phyloP scores from a whole-genome alignment of 2,113 vertebrate species.

The Oncorhynchus mykiss region DNA sequence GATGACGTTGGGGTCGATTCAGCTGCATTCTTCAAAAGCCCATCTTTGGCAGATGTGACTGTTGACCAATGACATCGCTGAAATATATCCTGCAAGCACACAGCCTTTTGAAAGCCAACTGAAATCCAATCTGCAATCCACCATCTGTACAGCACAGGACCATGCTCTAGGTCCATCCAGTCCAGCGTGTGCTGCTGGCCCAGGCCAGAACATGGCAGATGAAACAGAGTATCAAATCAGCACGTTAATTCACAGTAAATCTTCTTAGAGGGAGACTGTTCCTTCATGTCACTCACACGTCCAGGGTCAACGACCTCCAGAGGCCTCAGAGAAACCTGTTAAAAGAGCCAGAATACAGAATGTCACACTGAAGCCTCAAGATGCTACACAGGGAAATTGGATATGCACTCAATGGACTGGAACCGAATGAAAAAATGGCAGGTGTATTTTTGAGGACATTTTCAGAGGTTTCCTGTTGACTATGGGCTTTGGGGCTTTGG shows the following conservation, averaged over 20 bases:
- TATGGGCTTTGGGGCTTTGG: conserved; percentile 37
- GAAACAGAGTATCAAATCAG: conserved; percentile 59
- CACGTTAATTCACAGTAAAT: conserved; percentile 71
- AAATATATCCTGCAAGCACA: conserved; percentile 32
- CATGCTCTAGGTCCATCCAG: neutral
- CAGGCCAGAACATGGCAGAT: conserved; percentile 33
- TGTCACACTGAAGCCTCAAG: conserved; percentile 52
- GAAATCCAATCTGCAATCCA: conserved; percentile 59
- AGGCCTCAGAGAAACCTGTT: conserved; percentile 46
- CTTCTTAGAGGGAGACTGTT: conserved; percentile 63
- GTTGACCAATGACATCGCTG: conserved; percentile 39
- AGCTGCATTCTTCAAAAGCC: conserved; percentile 32
- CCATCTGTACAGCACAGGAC: conserved; percentile 41
- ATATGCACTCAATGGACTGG: conserved; percentile 56
- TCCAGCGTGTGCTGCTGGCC: conserved; percentile 17
- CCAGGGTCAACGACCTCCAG: conserved; percentile 60
- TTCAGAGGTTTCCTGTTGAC: conserved; percentile 55
- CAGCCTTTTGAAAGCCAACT: conserved; percentile 38
- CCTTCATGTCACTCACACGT: conserved; percentile 60
- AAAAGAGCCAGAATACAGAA: conserved; percentile 62
- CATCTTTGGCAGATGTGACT: conserved; percentile 45
- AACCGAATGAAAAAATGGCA: conserved; percentile 25
- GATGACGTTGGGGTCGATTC: conserved; percentile 10
- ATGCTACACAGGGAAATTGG: conserved; percentile 55
- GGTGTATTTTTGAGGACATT: conserved; percentile 37